phyloP scores from a whole-genome alignment of 2,113 vertebrate genomes.

The Malurus alboscapulatus region DNA sequence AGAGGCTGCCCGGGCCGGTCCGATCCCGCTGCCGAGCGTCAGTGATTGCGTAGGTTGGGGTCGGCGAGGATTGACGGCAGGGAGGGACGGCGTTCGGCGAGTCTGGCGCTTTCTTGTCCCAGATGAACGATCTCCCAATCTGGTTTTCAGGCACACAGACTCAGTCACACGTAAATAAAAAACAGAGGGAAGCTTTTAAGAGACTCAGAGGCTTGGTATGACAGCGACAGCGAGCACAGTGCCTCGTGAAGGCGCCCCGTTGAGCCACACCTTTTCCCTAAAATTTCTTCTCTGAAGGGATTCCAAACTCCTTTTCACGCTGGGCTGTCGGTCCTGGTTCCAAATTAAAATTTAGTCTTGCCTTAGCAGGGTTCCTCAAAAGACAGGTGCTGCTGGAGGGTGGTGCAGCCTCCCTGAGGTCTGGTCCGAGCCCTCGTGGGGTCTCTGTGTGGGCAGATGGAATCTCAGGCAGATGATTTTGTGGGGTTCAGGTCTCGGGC shows the following conservation, averaged over 20 bases:
- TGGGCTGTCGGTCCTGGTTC: not conserved
- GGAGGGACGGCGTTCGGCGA: conserved; percentile 43
- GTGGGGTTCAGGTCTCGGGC: no score
- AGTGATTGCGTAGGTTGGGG: conserved; percentile 34
- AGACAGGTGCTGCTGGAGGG: not conserved
- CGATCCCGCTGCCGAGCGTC: not conserved
- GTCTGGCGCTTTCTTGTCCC: conserved; percentile 16
- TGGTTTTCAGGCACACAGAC: conserved; percentile 54
- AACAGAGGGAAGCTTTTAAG: conserved; percentile 57
- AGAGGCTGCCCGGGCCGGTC: not conserved
- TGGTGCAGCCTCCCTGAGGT: not conserved
- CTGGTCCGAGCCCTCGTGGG: not conserved
- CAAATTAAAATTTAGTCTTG: not conserved
- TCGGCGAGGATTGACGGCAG: conserved; percentile 28
- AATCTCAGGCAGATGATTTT: not conserved
- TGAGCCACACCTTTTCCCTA: not conserved
- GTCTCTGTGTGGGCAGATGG: not conserved
- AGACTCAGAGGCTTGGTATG: conserved; percentile 48
- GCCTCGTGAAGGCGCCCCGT: not conserved
- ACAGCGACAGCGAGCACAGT: not conserved
- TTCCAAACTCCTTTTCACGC: not conserved
- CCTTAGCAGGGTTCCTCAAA: not conserved
- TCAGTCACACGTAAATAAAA: conserved; percentile 45
- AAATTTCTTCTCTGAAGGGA: not conserved
- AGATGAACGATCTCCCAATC: conserved; percentile 53